Base-by-base conservation (phyloP, 2,113 vertebrate genomes). In the Leptobrachium ailaonicum region DNA sequence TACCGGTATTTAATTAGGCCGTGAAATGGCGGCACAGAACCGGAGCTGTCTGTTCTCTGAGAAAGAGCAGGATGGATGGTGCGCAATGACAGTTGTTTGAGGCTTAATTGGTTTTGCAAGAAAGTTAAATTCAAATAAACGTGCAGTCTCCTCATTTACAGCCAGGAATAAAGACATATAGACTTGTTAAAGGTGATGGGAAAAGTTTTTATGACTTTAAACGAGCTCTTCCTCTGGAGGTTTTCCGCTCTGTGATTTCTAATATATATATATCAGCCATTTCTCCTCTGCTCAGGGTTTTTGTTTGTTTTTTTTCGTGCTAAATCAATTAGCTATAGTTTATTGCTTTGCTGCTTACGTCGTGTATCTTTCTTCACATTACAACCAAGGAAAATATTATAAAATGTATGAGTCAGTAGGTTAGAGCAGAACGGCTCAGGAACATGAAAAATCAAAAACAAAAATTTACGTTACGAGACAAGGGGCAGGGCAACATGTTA, bases 161-260 rank as follows among this genome's bases (percentile, higher is more conserved):
- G 66, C 71, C 64, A 66, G 64, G 58, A 70, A 77, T 75, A 81
- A 75, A 81, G 79, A 81, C 79, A 63, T 81, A 75, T n/a, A 74
- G 79, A 81, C 79, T 75, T 74, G 72, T 81, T 81, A 81, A 81
- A 81, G 72, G 79, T 81, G 79, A 81, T 81, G 79, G 79, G 72
- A 75, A 81, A 81, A 81, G 71, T 74, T 81, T 80, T 81, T 75
- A 81, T 81, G 79, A 81, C 71, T 81, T 81, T 81, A 81, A 81
- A 81, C 54, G 64, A 81, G 79, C 79, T 68, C 78, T 74, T 80
- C 71, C 78, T 80, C 78, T 67, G 71, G 78, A 80, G 71, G 62
- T 73, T 80, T 80, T 80, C 71, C 63, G 71, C 78, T 80, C 71
- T 44, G 71, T 73, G 78, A 74, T 80, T 80, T 74, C 71, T 80